Evolutionary conservation across 2,888 invertebrate genomes (phyloP).

Genomic region (Sesamia inferens): DNA sequence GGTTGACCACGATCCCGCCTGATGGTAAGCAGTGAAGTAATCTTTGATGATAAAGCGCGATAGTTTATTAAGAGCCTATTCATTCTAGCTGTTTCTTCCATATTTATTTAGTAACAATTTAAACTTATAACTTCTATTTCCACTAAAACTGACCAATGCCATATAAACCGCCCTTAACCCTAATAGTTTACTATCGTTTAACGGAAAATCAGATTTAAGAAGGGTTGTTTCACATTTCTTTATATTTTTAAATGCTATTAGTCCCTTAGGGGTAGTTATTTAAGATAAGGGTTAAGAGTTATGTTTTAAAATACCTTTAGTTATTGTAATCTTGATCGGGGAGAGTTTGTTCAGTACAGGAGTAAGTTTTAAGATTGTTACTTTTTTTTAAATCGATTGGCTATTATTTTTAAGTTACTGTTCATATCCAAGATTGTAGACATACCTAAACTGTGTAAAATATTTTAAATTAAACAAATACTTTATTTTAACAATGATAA

Average conservation of each 20-base stretch:
- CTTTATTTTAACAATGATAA: no score
- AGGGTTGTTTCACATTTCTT: conserved; percentile 79
- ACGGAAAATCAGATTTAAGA: conserved; percentile 80
- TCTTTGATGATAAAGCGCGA: no score
- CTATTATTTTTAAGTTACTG: neutral
- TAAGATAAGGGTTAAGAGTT: conserved; percentile 72
- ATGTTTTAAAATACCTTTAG: conserved; percentile 54
- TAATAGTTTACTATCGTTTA: conserved; percentile 78
- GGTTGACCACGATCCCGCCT: no score
- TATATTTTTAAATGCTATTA: conserved; percentile 85
- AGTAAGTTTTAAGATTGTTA: neutral
- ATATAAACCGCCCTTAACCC: conserved; percentile 65
- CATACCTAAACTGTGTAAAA: no score
- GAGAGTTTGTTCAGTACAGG: neutral
- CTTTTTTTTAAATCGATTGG: neutral
- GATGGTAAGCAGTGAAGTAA: no score
- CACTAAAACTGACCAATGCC: conserved; percentile 13
- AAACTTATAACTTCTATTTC: no score
- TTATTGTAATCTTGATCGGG: conserved; percentile 35
- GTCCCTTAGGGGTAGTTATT: conserved; percentile 80
- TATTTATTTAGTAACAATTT: no score
- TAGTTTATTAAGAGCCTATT: no score
- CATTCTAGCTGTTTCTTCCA: no score
- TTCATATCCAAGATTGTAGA: no score
- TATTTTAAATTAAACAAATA: no score